Conservation (phyloP, 2,113 vertebrate species). For the Triplophysa rosa region DNA sequence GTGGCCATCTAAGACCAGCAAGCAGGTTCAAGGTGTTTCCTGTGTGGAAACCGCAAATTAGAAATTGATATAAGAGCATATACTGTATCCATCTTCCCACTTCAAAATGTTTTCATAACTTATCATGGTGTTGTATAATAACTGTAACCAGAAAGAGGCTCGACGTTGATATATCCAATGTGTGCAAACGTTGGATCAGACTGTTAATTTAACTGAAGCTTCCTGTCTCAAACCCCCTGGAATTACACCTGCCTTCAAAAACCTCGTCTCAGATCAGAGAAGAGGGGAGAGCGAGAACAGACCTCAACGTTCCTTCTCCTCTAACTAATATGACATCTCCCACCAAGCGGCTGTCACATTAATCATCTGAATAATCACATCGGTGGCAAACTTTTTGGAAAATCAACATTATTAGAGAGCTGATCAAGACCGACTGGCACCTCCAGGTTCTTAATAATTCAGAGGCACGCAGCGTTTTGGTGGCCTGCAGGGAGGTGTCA, state of each 20-base stretch:
- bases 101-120: background rate
- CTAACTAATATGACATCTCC: slow-evolving; percentile 61
- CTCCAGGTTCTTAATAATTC: slow-evolving; percentile 64
- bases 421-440: slow-evolving; percentile 50
- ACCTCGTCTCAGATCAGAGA: slow-evolving; percentile 7
- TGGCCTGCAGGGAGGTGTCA: slow-evolving; percentile 60
- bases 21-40: background rate
- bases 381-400: slow-evolving; percentile 47
- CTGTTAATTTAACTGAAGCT: slow-evolving; percentile 10
- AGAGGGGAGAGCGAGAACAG: background rate
- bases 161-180: background rate
- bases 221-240: background rate
- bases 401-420: slow-evolving; percentile 58
- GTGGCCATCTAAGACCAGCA: background rate
- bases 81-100: too few species aligned
- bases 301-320: slow-evolving; percentile 22
- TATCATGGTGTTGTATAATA: background rate
- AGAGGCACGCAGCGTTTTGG: slow-evolving; percentile 26
- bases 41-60: too few species aligned
- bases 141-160: background rate
- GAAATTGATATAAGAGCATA: too few species aligned
- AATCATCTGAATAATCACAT: slow-evolving; percentile 63
- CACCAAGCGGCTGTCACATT: slow-evolving; percentile 55
- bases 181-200: background rate
- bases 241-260: slow-evolving; percentile 7